phyloP scores from a whole-genome alignment of 1,140 invertebrate species.

The Cydia pomonella region DNA sequence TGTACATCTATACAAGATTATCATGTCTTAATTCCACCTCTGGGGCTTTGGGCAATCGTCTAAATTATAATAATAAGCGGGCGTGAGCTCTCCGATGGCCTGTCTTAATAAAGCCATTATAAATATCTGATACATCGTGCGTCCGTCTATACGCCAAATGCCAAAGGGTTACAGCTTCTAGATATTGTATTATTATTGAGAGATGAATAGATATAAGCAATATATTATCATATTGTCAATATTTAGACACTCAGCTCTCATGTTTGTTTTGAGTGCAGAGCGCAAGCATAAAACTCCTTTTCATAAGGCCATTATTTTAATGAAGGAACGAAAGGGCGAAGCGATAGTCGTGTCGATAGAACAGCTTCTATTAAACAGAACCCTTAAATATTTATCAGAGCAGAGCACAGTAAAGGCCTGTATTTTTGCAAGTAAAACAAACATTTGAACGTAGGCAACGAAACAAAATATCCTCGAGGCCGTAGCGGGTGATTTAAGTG shows the following conservation, averaged over 20 bases:
- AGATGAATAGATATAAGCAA: slow-evolving; percentile 32
- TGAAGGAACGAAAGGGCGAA: slow-evolving; percentile 31
- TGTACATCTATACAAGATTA: slow-evolving; percentile 44
- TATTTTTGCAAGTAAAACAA: slow-evolving; percentile 36
- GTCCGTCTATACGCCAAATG: slow-evolving; percentile 60
- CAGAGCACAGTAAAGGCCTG: slow-evolving; percentile 17
- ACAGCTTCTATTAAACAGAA: slow-evolving; percentile 30
- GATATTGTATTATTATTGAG: slow-evolving; percentile 39
- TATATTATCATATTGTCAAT: slow-evolving; percentile 24
- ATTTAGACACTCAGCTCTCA: slow-evolving; percentile 21
- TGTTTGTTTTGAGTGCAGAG: slow-evolving; percentile 12
- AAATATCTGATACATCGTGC: slow-evolving; percentile 71
- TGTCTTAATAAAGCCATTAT: slow-evolving; percentile 80
- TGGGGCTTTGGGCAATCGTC: slow-evolving; percentile 76
- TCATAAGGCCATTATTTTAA: slow-evolving; percentile 32
- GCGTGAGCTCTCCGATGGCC: slow-evolving; percentile 71
- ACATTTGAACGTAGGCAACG: slow-evolving; percentile 32
- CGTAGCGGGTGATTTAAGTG: slow-evolving; percentile 68
- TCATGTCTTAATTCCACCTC: slow-evolving; percentile 76
- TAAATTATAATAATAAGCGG: slow-evolving; percentile 80
- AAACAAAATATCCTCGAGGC: slow-evolving; percentile 52
- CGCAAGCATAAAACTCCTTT: slow-evolving; percentile 14
- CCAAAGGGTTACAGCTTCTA: slow-evolving; percentile 55
- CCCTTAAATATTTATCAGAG: slow-evolving; percentile 32
- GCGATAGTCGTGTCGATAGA: slow-evolving; percentile 33